A percentile compares a stretch with the other conserved stretches of the same genome.
Conservation (phyloP, 2,797 vertebrate genomes). For the Lerista edwardsae region DNA sequence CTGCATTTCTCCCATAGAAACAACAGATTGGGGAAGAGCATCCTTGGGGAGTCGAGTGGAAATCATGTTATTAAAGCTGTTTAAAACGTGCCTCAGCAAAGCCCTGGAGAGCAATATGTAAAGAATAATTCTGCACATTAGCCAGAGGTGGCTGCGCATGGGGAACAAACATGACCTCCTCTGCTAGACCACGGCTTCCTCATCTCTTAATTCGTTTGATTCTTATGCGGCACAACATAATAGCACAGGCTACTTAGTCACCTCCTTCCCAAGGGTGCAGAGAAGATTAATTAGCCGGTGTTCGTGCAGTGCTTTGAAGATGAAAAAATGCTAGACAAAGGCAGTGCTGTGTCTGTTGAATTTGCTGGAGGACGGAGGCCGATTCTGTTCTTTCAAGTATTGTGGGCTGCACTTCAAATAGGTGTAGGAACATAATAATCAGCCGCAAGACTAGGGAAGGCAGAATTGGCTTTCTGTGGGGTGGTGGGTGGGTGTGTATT, state of each 20-base stretch:
- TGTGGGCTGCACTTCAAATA: constrained; percentile 10
- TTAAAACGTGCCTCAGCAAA: constrained; percentile 12
- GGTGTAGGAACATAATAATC: not conserved
- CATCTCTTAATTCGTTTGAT: constrained; percentile 33
- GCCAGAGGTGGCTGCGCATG: constrained; percentile 8
- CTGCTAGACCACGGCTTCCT: constrained; percentile 5
- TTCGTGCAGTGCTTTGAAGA: constrained; percentile 30
- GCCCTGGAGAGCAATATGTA: constrained; percentile 23
- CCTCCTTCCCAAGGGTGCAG: constrained; percentile 25
- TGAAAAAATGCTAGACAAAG: constrained; percentile 2
- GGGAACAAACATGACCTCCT: constrained; percentile 21
- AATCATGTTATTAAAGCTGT: constrained; percentile 15
- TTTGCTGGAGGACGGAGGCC: constrained; percentile 6
- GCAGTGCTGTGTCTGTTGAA: constrained; percentile 5
- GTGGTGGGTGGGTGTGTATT: not conserved
- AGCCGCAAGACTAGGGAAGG: not conserved
- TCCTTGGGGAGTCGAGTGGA: constrained; percentile 7
- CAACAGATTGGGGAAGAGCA: constrained; percentile 5
- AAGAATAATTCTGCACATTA: constrained; percentile 34
- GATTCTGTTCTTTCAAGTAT: constrained; percentile 10
- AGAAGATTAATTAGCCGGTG: constrained; percentile 34
- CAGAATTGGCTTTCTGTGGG: not conserved
- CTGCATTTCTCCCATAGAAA: not conserved
- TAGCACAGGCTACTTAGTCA: constrained; percentile 21
- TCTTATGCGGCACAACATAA: constrained; percentile 21